These are phyloP conservation scores for Ligdia adustata DNA, from an alignment of 2,888 invertebrate genomes.

Conservation along the genomic window DNA sequence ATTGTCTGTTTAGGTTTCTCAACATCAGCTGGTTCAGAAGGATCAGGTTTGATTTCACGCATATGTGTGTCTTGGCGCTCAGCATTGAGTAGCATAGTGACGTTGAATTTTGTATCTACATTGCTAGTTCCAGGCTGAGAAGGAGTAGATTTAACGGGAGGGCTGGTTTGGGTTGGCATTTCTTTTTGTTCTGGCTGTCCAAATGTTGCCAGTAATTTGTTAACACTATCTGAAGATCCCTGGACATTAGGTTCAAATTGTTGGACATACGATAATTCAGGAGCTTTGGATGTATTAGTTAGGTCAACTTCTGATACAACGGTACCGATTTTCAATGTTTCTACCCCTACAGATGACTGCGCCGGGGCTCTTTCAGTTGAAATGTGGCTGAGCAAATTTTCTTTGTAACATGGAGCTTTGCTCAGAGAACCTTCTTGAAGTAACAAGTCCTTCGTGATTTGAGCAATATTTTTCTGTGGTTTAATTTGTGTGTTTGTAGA, in stretches of 20 bases:
- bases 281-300: slow-evolving; percentile 39
- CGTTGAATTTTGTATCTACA: slow-evolving; percentile 46
- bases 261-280: slow-evolving; percentile 56
- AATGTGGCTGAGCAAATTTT: slow-evolving; percentile 37
- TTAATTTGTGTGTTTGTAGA: slow-evolving; percentile 7
- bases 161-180: slow-evolving; percentile 45
- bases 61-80: slow-evolving; percentile 60
- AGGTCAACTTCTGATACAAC: slow-evolving; percentile 52
- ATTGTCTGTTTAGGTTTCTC: slow-evolving; percentile 53
- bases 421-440: slow-evolving; percentile 35
- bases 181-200: slow-evolving; percentile 64
- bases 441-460: slow-evolving; percentile 42
- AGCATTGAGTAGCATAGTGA: slow-evolving; percentile 59
- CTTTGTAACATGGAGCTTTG: slow-evolving; percentile 7
- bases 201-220: slow-evolving; percentile 46
- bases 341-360: slow-evolving; percentile 50
- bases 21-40: slow-evolving; percentile 9
- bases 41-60: slow-evolving; percentile 39
- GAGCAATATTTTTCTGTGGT: slow-evolving; percentile 33
- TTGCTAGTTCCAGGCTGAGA: slow-evolving; percentile 29
- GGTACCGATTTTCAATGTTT: slow-evolving; percentile 52
- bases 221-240: slow-evolving; percentile 53
- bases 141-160: slow-evolving; percentile 31
- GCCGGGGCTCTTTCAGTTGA: slow-evolving; percentile 42
- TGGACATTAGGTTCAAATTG: slow-evolving; percentile 53